These are phyloP conservation scores for Rhizoglyphus robini DNA, from an alignment of 1,140 invertebrate genomes.

Conservation along the genomic window DNA sequence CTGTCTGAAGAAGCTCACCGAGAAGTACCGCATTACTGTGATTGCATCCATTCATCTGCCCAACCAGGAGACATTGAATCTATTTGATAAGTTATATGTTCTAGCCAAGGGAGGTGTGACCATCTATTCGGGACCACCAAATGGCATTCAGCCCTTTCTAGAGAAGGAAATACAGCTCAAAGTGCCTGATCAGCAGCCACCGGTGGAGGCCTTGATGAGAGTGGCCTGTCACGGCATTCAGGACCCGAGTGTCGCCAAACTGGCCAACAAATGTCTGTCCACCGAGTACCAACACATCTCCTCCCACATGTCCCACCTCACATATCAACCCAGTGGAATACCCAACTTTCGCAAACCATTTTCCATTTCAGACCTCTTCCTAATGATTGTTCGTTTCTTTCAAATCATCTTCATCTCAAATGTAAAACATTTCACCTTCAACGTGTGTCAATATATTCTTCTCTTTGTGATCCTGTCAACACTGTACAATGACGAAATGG, in stretches of 20 bases:
- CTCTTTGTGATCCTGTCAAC: neutral
- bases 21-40: conserved; percentile 3
- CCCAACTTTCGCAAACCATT: neutral
- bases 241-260: neutral
- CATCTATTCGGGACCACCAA: conserved; percentile 29
- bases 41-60: conserved; percentile 12
- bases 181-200: neutral
- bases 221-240: neutral
- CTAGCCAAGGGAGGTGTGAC: conserved; percentile 24
- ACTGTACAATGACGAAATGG: neutral
- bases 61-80: neutral
- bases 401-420: neutral
- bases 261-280: neutral
- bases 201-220: neutral
- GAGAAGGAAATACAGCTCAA: neutral
- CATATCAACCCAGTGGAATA: neutral
- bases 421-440: neutral
- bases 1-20: neutral
- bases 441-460: neutral
- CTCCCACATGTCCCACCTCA: neutral
- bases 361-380: neutral
- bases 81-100: conserved; percentile 18
- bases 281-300: neutral
- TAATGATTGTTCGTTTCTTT: neutral
- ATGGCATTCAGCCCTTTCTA: conserved; percentile 24